Percentiles rank a stretch among this genome's conserved stretches.
Evolutionary conservation across 2,797 vertebrate species (phyloP).

Genomic region (Fistularia tabacaria): DNA sequence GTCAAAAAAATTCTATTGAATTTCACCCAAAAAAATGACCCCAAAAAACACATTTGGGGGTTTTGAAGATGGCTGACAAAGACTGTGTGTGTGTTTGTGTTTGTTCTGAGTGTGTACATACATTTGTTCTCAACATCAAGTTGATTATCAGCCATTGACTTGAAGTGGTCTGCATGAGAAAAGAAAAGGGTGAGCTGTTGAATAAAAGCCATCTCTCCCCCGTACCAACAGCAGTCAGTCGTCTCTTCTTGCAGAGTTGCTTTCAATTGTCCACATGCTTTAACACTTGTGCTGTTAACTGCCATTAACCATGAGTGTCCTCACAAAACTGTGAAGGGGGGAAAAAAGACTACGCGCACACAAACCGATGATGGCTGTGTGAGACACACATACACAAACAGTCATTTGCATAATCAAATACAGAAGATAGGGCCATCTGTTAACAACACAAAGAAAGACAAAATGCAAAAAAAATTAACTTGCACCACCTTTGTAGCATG

Average conservation of each 20-base stretch:
- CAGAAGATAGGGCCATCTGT: constrained; percentile 35
- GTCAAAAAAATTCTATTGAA: too few species aligned
- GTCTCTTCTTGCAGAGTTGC: constrained; percentile 79
- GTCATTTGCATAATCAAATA: constrained; percentile 49
- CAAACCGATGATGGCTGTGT: constrained; percentile 29
- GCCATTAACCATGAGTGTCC: constrained; percentile 88
- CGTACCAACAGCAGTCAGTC: constrained; percentile 76
- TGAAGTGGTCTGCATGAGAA: constrained; percentile 74
- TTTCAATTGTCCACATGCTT: constrained; percentile 88
- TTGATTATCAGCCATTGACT: constrained; percentile 44
- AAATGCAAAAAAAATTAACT: constrained; percentile 2
- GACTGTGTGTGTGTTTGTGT: constrained; percentile 8
- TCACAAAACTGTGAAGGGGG: constrained; percentile 84
- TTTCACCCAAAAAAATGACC: too few species aligned
- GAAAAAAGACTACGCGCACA: constrained; percentile 48
- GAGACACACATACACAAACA: constrained; percentile 38
- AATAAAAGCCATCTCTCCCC: constrained; percentile 61
- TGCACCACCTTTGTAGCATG: background rate
- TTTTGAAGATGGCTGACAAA: constrained; percentile 3
- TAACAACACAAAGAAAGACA: constrained; percentile 20
- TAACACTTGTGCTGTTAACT: constrained; percentile 92
- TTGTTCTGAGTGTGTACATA: background rate
- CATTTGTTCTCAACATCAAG: constrained; percentile 13
- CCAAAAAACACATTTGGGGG: too few species aligned
- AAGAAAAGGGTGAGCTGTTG: constrained; percentile 59